Evolutionary conservation across 2,888 invertebrate genomes (phyloP).

Genomic region (Tryphoninae sp.): DNA sequence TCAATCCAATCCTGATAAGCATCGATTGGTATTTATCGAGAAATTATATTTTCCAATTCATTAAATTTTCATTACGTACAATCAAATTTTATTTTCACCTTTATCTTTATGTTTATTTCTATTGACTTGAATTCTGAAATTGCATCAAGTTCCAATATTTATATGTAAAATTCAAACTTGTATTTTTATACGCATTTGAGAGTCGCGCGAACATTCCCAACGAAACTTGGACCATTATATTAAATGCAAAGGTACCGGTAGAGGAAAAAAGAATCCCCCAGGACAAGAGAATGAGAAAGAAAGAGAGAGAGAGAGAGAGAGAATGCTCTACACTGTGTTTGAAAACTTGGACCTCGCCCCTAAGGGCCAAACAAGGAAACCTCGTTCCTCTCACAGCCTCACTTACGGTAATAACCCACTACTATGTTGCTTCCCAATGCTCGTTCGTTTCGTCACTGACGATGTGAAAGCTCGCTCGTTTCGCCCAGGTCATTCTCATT

Average conservation of each 20-base stretch:
- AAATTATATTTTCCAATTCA: too few species aligned
- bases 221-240: slow-evolving; percentile 2
- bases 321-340: slow-evolving; percentile 8
- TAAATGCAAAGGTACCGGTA: neutral
- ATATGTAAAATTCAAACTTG: neutral
- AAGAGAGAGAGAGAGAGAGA: slow-evolving; percentile 6
- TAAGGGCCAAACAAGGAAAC: slow-evolving; percentile 31
- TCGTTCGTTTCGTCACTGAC: slow-evolving; percentile 25
- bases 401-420: slow-evolving; percentile 29
- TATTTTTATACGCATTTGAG: neutral
- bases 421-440: slow-evolving; percentile 5
- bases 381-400: slow-evolving; percentile 10
- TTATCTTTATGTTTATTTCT: neutral
- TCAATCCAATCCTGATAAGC: too few species aligned
- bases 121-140: neutral
- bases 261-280: slow-evolving; percentile 11
- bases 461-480: slow-evolving; percentile 25
- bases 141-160: too few species aligned
- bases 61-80: neutral
- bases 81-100: neutral
- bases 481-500: slow-evolving; percentile 28
- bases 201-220: neutral
- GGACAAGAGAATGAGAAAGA: slow-evolving; percentile 9
- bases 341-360: slow-evolving; percentile 27
- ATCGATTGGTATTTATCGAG: too few species aligned